phyloP scores from a whole-genome alignment of 2,888 invertebrate genomes.

The Diarsia dahlii region DNA sequence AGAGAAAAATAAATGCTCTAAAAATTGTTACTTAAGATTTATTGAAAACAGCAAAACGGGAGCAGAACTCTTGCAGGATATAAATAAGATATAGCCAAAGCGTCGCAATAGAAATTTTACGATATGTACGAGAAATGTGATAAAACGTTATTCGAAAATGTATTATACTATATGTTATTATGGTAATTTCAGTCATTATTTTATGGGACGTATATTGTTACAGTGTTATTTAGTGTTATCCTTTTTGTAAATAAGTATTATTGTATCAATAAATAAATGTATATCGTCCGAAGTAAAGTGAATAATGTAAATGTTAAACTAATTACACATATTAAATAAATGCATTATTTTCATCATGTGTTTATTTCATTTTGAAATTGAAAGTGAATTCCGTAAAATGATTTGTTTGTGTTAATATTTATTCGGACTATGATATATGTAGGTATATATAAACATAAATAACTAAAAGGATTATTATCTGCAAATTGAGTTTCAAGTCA shows the following conservation, averaged over 20 bases:
- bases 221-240: constrained; percentile 79
- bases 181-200: constrained; percentile 84
- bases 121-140: constrained; percentile 77
- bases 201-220: constrained; percentile 76
- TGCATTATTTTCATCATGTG: constrained; percentile 59
- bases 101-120: constrained; percentile 73
- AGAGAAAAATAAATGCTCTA: constrained; percentile 54
- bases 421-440: background rate
- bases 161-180: constrained; percentile 71
- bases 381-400: background rate
- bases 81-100: constrained; percentile 72
- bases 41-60: constrained; percentile 53
- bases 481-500: background rate
- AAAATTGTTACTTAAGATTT: constrained; percentile 59
- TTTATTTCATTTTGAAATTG: constrained; percentile 23
- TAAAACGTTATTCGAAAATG: constrained; percentile 74
- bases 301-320: constrained; percentile 60
- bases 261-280: constrained; percentile 65
- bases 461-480: background rate
- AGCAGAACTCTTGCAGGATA: constrained; percentile 61
- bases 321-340: constrained; percentile 58
- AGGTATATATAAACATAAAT: background rate
- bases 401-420: background rate
- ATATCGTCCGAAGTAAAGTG: constrained; percentile 64
- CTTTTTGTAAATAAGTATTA: constrained; percentile 78